phyloP scores from a whole-genome alignment of 2,113 vertebrate genomes.

The Halcyon senegalensis region DNA sequence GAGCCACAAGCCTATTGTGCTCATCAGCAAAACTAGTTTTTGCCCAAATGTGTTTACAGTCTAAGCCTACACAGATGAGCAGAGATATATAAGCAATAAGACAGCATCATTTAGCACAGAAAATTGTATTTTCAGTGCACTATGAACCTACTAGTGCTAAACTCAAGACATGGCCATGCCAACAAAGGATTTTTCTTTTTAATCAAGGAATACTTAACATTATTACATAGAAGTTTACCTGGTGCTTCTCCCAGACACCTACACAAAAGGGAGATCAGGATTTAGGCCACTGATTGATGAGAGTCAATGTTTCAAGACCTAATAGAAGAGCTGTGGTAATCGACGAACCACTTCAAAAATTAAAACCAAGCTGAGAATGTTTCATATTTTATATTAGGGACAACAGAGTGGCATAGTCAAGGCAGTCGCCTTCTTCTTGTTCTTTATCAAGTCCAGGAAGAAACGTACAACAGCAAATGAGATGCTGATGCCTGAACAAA shows the following conservation, averaged over 20 bases:
- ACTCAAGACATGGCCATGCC: not conserved
- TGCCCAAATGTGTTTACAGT: not conserved
- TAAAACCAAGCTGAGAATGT: not conserved
- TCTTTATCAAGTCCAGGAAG: not conserved
- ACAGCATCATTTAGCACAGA: not conserved
- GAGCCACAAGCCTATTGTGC: not conserved
- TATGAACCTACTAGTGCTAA: not conserved
- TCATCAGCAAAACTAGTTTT: not conserved
- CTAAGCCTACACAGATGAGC: not conserved
- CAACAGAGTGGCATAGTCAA: not conserved
- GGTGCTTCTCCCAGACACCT: not conserved
- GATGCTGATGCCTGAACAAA: not conserved
- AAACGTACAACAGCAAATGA: not conserved
- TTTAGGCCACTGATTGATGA: not conserved
- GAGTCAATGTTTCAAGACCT: not conserved
- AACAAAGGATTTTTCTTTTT: not conserved
- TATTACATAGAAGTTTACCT: not conserved
- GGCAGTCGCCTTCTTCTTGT: not conserved
- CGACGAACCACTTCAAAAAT: not conserved
- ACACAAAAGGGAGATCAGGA: not conserved
- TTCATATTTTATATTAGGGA: not conserved
- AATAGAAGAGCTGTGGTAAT: not conserved
- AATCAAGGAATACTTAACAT: not conserved
- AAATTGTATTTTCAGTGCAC: not conserved
- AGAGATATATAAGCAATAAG: not conserved